A percentile compares a stretch with the other conserved stretches of the same genome.
Conservation (phyloP, 2,888 invertebrate species). For the Holacanthella duospinosa region DNA sequence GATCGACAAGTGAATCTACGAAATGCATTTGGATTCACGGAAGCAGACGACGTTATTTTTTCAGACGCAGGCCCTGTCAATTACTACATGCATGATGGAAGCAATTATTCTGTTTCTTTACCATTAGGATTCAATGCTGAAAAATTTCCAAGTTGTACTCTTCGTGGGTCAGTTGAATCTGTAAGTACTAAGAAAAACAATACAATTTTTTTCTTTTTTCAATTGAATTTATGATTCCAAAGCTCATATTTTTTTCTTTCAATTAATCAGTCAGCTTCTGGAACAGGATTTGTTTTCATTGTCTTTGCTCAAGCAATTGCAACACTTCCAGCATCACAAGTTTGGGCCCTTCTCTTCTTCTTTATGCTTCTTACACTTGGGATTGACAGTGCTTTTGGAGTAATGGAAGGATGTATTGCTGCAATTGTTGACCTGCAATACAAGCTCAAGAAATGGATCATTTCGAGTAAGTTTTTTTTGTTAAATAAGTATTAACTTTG, state of each 20-base stretch:
- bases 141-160: background rate
- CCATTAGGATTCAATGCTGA: background rate
- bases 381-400: conserved; percentile 20
- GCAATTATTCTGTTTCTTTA: background rate
- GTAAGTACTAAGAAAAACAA: background rate
- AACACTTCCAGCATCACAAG: conserved; percentile 9
- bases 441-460: background rate
- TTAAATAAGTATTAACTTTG: no score
- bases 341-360: conserved; percentile 20
- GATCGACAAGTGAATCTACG: background rate
- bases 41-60: background rate
- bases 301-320: conserved; percentile 21
- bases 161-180: background rate
- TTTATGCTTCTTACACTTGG: conserved; percentile 22
- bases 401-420: conserved; percentile 15
- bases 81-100: background rate
- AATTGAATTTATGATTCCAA: no score
- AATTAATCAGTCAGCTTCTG: conserved; percentile 7
- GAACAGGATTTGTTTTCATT: conserved; percentile 24
- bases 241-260: no score
- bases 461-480: background rate
- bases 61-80: background rate
- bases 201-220: no score
- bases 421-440: background rate
- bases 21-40: background rate